Base-by-base conservation (phyloP, 1,140 invertebrate genomes). In the Sminthurinus signatus region DNA sequence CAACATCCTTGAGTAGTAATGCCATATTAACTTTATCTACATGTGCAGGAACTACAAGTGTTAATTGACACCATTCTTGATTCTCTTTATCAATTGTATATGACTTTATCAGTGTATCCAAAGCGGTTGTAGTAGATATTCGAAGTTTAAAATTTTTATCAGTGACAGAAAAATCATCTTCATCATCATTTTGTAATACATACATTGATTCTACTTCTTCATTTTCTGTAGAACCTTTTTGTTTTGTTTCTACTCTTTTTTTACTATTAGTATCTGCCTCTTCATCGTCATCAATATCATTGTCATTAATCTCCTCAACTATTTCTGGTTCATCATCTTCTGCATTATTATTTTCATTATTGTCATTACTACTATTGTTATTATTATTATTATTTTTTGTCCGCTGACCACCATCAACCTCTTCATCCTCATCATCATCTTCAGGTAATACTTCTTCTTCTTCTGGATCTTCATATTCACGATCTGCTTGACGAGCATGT, bases 391-490 rank as follows among this genome's bases (percentile, higher is more conserved):
- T n/a, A n/a, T n/a, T n/a, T n/a, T n/a, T n/a, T n/a, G n/a, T n/a
- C n/a, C n/a, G n/a, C n/a, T n/a, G n/a, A 8, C 32, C 32, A 8
- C 15, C 32, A 36, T 74, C 78, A 36, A 81, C 78, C 25, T 74
- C 48, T 31, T 39, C 59, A n/a, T 62, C 48, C 21, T 19, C 69
- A 4, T 72, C 64, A n/a, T 73, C 62, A 32, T 50, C 74, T 36
- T 73, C 66, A 42, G 74, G 72, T 23, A 75, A 19, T 36, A 14
- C 31, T 46, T 62, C 61, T 17, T 64, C 56, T 36, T 63, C 64
- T 36, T 67, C 87, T 1, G 84, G 83, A 73, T 92, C 90, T 69
- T 92, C 88, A 73, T 89, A 87, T 43, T 89, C 89, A 44, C 84
- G 82, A 67, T 85, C 82, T 42, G 82, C 77, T 64, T 83, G 83